Conservation (phyloP, 2,888 invertebrate species). For the Crematogaster levior region DNA sequence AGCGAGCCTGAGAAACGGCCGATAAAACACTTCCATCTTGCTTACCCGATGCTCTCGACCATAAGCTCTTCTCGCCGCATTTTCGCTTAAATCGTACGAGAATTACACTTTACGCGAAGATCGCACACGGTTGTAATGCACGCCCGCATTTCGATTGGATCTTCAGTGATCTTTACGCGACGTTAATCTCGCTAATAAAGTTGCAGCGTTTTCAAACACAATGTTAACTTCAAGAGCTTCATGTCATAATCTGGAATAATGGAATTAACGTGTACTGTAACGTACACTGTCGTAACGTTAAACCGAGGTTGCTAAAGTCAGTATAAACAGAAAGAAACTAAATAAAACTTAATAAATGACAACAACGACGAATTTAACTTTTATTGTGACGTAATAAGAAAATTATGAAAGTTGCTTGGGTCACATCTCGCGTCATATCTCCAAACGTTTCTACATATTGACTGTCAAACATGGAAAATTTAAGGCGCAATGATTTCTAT, state of each 20-base stretch:
- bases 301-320: background rate
- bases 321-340: background rate
- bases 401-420: background rate
- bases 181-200: background rate
- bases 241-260: background rate
- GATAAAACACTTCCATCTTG: constrained; percentile 46
- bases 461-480: constrained; percentile 16
- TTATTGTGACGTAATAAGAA: background rate
- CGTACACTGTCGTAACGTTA: too few species aligned
- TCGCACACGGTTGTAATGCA: background rate
- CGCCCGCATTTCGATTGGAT: background rate
- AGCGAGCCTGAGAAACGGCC: constrained; percentile 48
- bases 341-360: background rate
- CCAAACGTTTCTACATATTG: background rate
- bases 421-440: background rate
- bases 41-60: background rate
- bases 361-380: background rate
- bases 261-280: background rate
- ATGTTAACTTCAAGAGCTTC: background rate
- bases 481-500: constrained; percentile 39
- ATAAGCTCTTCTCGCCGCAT: constrained; percentile 11
- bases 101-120: background rate
- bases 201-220: background rate
- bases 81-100: constrained; percentile 14
- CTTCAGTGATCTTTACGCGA: background rate